phyloP scores from a whole-genome alignment of 2,797 vertebrate genomes.

The Malacoraja senta region DNA sequence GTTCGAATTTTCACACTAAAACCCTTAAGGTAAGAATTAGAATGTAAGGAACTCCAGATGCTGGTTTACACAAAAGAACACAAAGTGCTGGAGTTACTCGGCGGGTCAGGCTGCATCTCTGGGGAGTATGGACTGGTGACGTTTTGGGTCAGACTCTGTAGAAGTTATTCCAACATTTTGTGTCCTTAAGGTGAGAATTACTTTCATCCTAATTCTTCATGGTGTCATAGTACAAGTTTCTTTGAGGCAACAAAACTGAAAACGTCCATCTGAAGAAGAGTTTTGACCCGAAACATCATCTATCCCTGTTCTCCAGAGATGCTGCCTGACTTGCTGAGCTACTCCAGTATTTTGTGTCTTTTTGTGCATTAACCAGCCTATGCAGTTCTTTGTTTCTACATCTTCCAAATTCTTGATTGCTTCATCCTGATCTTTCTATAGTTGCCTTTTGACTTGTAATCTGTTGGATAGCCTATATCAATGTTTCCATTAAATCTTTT shows the following conservation, averaged over 20 bases:
- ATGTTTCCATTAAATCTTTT: not conserved
- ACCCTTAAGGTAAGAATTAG: slow-evolving; percentile 75
- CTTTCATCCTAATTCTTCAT: not conserved
- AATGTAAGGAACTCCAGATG: too few species aligned
- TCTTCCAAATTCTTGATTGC: not conserved
- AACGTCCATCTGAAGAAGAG: not conserved
- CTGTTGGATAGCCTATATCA: not conserved
- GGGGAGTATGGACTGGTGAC: too few species aligned
- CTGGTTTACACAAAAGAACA: too few species aligned
- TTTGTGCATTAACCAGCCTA: too few species aligned
- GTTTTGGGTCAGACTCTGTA: too few species aligned
- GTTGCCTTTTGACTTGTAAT: not conserved
- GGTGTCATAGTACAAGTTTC: not conserved
- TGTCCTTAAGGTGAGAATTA: slow-evolving; percentile 61
- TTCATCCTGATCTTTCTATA: not conserved
- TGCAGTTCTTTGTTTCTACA: too few species aligned
- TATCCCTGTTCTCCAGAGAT: too few species aligned
- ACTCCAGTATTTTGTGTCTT: too few species aligned
- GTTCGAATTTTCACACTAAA: slow-evolving; percentile 92
- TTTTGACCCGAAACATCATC: not conserved
- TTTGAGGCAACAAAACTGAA: not conserved
- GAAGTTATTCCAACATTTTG: too few species aligned
- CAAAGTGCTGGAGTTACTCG: too few species aligned
- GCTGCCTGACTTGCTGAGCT: too few species aligned
- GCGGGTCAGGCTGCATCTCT: too few species aligned